phyloP scores from a whole-genome alignment of 2,797 vertebrate species.

The Enteromius mattozi region DNA sequence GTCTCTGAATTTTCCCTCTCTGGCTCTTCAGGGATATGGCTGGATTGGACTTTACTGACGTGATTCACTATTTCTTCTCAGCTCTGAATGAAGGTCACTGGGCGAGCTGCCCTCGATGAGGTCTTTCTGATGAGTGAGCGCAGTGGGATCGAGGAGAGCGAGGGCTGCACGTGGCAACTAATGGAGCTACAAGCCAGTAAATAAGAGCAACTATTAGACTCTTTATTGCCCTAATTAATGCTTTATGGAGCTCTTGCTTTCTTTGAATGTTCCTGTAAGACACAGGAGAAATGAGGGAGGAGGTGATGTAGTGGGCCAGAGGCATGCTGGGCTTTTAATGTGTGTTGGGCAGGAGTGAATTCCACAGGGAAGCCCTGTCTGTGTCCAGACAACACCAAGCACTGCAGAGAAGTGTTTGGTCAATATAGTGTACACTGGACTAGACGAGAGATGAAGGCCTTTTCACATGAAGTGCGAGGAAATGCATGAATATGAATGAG shows the following conservation, averaged over 20 bases:
- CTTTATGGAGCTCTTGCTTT: conserved; percentile 65
- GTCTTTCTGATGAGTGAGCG: conserved; percentile 45
- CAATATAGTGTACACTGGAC: not conserved
- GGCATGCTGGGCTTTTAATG: conserved; percentile 31
- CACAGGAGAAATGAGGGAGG: conserved; percentile 13
- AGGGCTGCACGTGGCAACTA: conserved; percentile 27
- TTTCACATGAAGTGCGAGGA: not conserved
- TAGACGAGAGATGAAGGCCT: not conserved
- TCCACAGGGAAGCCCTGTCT: conserved; percentile 37
- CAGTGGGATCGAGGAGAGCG: conserved; percentile 29
- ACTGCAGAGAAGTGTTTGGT: too few relatives aligned
- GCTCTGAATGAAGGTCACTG: conserved; percentile 40
- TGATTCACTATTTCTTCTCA: conserved; percentile 38
- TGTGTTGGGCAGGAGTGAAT: conserved; percentile 12
- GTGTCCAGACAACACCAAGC: conserved; percentile 17
- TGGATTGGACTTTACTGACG: conserved; percentile 52
- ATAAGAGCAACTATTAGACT: conserved; percentile 60
- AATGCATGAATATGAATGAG: not conserved
- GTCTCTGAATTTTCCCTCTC: conserved; percentile 16
- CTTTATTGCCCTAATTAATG: conserved; percentile 67
- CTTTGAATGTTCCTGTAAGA: conserved; percentile 54
- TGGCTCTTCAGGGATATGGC: conserved; percentile 35
- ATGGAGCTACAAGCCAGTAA: conserved; percentile 56
- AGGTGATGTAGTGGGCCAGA: conserved; percentile 33
- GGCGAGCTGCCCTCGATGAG: conserved; percentile 45